Percentiles rank a stretch among this genome's conserved stretches.
Evolutionary conservation across 2,797 vertebrate species (phyloP).

Genomic region (Cyprinodon diabolis): DNA sequence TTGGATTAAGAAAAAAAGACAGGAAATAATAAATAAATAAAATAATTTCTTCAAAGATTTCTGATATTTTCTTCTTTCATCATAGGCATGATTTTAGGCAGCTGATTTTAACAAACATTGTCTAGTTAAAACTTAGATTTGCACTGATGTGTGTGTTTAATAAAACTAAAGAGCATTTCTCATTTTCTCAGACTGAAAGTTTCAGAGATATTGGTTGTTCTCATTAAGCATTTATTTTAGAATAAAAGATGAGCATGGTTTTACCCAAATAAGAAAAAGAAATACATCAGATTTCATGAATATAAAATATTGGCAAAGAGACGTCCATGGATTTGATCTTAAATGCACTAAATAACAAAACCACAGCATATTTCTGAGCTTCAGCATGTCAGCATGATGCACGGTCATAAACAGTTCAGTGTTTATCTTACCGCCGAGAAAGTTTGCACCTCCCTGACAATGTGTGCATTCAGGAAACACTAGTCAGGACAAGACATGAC

Average conservation of each 20-base stretch:
- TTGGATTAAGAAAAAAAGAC: neutral
- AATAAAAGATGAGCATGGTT: neutral
- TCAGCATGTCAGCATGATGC: constrained; percentile 58
- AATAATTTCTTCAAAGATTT: neutral
- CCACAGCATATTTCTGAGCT: constrained; percentile 5
- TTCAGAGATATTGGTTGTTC: neutral
- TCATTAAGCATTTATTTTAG: neutral
- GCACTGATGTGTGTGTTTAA: neutral
- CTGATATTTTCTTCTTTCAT: neutral
- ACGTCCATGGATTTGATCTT: neutral
- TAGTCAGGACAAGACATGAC: constrained; percentile 47
- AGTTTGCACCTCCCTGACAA: constrained; percentile 60
- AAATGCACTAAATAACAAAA: neutral
- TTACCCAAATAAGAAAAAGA: neutral
- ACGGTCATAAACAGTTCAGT: constrained; percentile 58
- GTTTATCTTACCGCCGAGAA: constrained; percentile 67
- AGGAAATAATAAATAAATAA: neutral
- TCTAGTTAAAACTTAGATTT: too few species aligned
- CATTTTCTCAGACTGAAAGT: neutral
- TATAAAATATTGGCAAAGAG: neutral
- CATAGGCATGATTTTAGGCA: neutral
- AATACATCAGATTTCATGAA: neutral
- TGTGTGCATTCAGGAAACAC: constrained; percentile 55
- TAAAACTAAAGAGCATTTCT: neutral
- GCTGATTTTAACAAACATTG: too few species aligned